Evolutionary conservation across 2,113 vertebrate genomes (phyloP), one percentile per base, ranked within the genome.

Genomic region (Cettia cetti): DNA sequence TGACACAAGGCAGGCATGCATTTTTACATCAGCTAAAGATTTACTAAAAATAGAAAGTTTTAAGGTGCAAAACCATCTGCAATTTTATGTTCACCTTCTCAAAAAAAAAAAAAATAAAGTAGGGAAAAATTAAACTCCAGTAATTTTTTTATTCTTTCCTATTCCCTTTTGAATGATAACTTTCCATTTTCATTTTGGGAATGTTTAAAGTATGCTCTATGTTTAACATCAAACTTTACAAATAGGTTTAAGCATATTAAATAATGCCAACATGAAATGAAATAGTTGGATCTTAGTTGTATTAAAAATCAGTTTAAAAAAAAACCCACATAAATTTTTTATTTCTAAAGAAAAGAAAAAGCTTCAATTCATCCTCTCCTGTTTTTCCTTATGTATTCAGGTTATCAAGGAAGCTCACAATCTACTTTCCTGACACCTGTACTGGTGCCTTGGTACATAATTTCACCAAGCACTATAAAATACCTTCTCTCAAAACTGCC

Each of bases 321-420:
- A 61, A 65, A 26, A 11, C 0, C 0, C 2, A 3, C 2, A 37
- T n/a, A n/a, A n/a, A 3, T 2, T 23, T 28, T 65, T 53, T 44
- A 37, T 53, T 85, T 64, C 19, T 31, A 6, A 23, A 65, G 57
- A 23, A 1, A 10, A 44, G 37, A 72, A 52, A 60, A 53, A 44
- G 0, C 11, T 75, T 59, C 12, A 28, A 31, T 45, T 40, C 11
- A 28, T 7, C 1, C 20, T 72, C 9, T 54, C 15, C 1, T n/a
- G 5, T 0, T 18, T 44, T 56, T 30, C 4, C 3, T 59, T 39
- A 63, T 17, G 30, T 44, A 56, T 44, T 85, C 24, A 44, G 19
- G 15, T 76, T 49, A 80, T 5, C 15, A 88, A 45, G 7, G 11
- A 64, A 76, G 11, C 1, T 80, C 66, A 57, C 9, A 69, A 49